Conservation (phyloP, 2,888 invertebrate species). For the Erynnis tages region DNA sequence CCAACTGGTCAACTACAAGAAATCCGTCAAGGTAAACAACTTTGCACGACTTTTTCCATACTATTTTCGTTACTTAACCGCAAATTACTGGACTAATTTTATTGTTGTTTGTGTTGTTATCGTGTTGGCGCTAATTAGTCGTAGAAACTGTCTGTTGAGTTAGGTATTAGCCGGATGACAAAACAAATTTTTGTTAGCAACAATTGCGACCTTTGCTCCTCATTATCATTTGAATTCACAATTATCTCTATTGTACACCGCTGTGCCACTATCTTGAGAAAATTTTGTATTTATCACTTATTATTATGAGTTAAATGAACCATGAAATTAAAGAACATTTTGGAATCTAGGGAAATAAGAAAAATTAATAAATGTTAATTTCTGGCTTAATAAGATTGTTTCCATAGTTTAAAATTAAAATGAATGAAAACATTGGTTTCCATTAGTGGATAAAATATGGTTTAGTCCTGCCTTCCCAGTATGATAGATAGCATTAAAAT, state of each 20-base stretch:
- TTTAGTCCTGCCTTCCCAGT: too few relatives aligned
- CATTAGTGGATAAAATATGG: too few relatives aligned
- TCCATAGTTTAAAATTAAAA: too few relatives aligned
- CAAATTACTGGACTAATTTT: too few relatives aligned
- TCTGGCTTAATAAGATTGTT: too few relatives aligned
- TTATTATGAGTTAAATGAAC: neutral
- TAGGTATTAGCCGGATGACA: neutral
- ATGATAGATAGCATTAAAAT: too few relatives aligned
- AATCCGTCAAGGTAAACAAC: conserved; percentile 78
- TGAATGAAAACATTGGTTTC: too few relatives aligned
- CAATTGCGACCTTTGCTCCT: conserved; percentile 17
- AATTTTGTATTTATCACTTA: neutral
- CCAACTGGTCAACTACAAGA: conserved; percentile 84
- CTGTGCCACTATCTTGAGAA: neutral
- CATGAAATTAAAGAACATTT: too few relatives aligned
- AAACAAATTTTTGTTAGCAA: neutral
- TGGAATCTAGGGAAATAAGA: too few relatives aligned
- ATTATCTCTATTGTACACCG: conserved; percentile 2
- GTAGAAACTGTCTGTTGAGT: neutral
- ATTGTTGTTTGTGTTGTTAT: neutral
- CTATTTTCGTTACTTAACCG: neutral
- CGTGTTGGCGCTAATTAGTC: neutral
- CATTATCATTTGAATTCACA: conserved; percentile 18
- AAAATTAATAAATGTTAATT: too few relatives aligned
- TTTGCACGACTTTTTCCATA: neutral